Conservation (phyloP, 2,888 invertebrate genomes). For the Ctena decussata region DNA sequence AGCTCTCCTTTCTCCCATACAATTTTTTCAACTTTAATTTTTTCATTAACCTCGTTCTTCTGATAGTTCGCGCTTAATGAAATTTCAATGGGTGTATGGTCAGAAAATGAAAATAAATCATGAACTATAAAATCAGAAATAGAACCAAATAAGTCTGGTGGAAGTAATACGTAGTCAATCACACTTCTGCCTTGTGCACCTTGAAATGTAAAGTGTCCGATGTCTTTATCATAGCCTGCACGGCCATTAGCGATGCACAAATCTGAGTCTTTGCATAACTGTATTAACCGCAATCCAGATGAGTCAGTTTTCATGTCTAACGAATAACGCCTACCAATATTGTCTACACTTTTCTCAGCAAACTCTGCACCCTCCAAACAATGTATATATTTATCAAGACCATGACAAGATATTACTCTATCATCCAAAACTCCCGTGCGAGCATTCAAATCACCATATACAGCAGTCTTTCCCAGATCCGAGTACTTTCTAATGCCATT, state of each 20-base stretch:
- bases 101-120: conserved; percentile 1
- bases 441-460: conserved; percentile 19
- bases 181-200: not conserved
- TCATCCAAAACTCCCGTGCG: conserved; percentile 1
- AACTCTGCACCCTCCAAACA: not conserved
- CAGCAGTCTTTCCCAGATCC: conserved; percentile 1
- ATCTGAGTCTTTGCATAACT: conserved; percentile 6
- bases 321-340: not conserved
- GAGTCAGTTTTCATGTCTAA: not conserved
- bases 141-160: not conserved
- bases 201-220: not conserved
- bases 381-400: conserved; percentile 11
- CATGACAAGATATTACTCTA: not conserved
- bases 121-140: not conserved
- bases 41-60: too few relatives aligned
- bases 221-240: not conserved
- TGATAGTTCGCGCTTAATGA: not conserved
- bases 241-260: conserved; percentile 17
- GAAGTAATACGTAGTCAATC: not conserved
- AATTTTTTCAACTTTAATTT: not conserved
- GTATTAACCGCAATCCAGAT: not conserved
- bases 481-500: not conserved
- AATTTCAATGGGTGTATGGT: conserved; percentile 1
- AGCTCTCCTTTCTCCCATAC: not conserved
- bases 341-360: not conserved